Evolutionary conservation across 2,113 vertebrate species (phyloP).

Genomic region (Seriola dumerili): DNA sequence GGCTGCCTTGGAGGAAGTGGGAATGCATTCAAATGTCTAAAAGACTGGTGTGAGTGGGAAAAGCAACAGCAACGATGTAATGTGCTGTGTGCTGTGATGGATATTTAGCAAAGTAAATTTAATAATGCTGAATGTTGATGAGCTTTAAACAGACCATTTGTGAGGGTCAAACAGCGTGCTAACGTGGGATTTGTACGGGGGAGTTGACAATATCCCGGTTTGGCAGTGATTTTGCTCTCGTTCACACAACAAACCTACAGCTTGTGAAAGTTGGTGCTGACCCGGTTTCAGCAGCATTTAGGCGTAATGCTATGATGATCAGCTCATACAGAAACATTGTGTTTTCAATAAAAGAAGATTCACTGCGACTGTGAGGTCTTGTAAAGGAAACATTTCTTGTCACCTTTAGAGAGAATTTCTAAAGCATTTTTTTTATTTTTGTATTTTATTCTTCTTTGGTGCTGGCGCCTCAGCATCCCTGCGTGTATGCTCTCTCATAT

Average conservation of each 20-base stretch:
- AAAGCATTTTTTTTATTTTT: background rate
- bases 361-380: background rate
- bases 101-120: background rate
- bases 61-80: background rate
- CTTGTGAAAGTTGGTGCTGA: conserved; percentile 16
- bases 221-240: conserved; percentile 1
- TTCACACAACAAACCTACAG: conserved; percentile 3
- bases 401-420: background rate
- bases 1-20: background rate
- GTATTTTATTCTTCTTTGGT: background rate
- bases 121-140: background rate
- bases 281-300: background rate
- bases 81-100: background rate
- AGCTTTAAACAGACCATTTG: conserved; percentile 34
- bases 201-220: conserved; percentile 28
- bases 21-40: background rate
- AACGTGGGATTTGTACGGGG: conserved; percentile 39
- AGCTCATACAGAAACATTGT: background rate
- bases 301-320: background rate
- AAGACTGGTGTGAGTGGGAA: background rate
- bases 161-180: conserved; percentile 18
- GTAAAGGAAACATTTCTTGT: background rate
- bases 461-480: background rate
- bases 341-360: background rate
- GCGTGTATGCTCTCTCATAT: background rate